These are phyloP conservation scores for Erpornis zantholeuca DNA, from an alignment of 2,113 vertebrate genomes.

Conservation along the genomic window DNA sequence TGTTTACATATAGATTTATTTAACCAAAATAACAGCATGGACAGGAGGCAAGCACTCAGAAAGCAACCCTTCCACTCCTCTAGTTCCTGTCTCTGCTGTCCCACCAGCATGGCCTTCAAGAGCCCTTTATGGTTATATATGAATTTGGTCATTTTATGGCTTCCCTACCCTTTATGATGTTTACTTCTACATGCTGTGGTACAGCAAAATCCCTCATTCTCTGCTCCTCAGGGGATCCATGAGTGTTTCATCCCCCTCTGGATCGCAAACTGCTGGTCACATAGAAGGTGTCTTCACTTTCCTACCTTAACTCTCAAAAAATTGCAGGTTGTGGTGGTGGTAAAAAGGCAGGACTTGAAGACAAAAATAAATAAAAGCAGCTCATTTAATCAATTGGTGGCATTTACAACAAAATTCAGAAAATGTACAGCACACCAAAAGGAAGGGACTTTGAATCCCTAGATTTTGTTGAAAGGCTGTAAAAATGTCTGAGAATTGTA, in stretches of 20 bases:
- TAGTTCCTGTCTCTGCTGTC: neutral
- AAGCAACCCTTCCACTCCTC: neutral
- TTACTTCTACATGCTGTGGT: neutral
- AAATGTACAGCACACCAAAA: neutral
- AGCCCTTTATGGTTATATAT: neutral
- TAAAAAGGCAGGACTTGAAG: neutral
- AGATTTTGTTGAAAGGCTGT: neutral
- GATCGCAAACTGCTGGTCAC: neutral
- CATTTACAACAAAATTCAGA: neutral
- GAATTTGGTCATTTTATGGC: neutral
- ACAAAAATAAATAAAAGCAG: conserved; percentile 8
- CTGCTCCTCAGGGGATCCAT: neutral
- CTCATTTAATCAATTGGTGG: neutral
- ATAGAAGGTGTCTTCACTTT: neutral
- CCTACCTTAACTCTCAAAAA: neutral
- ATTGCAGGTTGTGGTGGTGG: neutral
- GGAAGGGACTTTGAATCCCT: neutral
- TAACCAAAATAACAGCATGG: neutral
- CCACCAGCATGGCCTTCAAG: neutral
- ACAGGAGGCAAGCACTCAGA: neutral
- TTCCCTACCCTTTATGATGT: neutral
- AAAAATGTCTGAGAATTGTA: neutral
- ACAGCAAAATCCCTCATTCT: neutral
- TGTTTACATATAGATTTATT: neutral
- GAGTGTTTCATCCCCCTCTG: neutral